Evolutionary conservation across 1,140 invertebrate species (phyloP), one percentile per base, ranked within the genome.

Genomic region (Zaprionus capensis): DNA sequence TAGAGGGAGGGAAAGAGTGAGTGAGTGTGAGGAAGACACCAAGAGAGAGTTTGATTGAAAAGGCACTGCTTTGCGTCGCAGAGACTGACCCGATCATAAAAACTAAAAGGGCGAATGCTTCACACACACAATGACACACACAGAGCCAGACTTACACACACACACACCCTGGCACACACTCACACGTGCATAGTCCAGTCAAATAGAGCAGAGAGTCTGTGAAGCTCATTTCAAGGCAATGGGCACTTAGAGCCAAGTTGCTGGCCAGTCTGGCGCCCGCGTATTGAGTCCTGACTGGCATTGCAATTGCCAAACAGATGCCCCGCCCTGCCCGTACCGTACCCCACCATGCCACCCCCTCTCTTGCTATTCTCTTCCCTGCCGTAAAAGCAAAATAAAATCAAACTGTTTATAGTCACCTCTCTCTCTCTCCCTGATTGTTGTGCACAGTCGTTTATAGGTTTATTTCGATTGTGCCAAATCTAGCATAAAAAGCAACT

Each of bases 381-480:
- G 75, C 66, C 70, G 68, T 74, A 74, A 82, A 87, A 80, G 53
- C 80, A 28, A 78, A 83, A 88, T 84, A 86, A 86, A 83, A 38
- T 70, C 55, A 24, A 67, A 71, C 80, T 78, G 73, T 78, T 86
- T 80, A 82, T 82, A 53, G 41, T 46, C n/a, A 31, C 20, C 36
- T 58, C 15, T 49, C 59, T 73, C 59, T 73, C 36, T 58, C 15
- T 49, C 53, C 71, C 58, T 51, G 62, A 74, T 69, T 87, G 61
- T 74, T 46, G 71, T 76, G 71, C 68, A 56, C 38, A 62, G 69
- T 74, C 76, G 80, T 87, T 82, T 80, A 75, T 69, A 70, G 80
- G 78, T 87, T 71, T 86, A 77, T 71, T 78, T 71, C 57, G 70
- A 87, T 86, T 71, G 59, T 62, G 34, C 56, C 36, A 70, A 88